Percentiles rank a stretch among this genome's conserved stretches.
Evolutionary conservation across 2,888 invertebrate genomes (phyloP).

Genomic region (Brachyopa scutellaris): DNA sequence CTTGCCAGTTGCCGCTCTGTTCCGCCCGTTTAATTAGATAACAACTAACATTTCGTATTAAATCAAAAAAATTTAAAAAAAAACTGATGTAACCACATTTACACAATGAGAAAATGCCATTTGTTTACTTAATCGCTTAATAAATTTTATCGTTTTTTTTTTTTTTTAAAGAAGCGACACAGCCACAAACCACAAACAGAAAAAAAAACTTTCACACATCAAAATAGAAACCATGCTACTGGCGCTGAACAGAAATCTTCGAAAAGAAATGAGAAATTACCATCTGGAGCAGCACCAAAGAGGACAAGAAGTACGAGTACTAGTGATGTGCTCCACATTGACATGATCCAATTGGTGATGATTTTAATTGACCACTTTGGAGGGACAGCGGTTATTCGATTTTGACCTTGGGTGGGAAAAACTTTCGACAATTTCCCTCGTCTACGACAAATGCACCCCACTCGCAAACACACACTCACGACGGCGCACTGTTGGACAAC

Average conservation of each 20-base stretch:
- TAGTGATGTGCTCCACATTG: constrained; percentile 36
- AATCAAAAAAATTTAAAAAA: too few species aligned
- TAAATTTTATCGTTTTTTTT: constrained; percentile 42
- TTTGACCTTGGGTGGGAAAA: constrained; percentile 59
- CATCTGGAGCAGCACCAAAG: constrained; percentile 32
- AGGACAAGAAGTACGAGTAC: constrained; percentile 18
- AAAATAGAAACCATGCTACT: constrained; percentile 44
- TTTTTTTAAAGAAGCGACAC: constrained; percentile 18
- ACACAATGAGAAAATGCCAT: constrained; percentile 48
- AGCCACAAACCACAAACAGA: constrained; percentile 17
- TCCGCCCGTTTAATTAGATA: not conserved
- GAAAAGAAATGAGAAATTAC: constrained; percentile 51
- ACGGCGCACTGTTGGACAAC: constrained; percentile 1
- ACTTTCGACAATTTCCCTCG: constrained; percentile 62
- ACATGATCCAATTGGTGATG: constrained; percentile 20
- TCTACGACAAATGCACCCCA: constrained; percentile 15
- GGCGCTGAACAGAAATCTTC: constrained; percentile 12
- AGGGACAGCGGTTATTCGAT: constrained; percentile 11
- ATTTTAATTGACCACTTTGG: not conserved
- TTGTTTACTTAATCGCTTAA: constrained; percentile 56
- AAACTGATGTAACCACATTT: constrained; percentile 50
- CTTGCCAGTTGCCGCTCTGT: not conserved
- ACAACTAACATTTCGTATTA: constrained; percentile 3
- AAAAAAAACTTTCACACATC: constrained; percentile 62
- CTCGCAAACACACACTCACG: not conserved